Percentiles rank a stretch among this genome's conserved stretches.
phyloP scores from a whole-genome alignment of 2,797 vertebrate genomes.

The Antrozous pallidus region DNA sequence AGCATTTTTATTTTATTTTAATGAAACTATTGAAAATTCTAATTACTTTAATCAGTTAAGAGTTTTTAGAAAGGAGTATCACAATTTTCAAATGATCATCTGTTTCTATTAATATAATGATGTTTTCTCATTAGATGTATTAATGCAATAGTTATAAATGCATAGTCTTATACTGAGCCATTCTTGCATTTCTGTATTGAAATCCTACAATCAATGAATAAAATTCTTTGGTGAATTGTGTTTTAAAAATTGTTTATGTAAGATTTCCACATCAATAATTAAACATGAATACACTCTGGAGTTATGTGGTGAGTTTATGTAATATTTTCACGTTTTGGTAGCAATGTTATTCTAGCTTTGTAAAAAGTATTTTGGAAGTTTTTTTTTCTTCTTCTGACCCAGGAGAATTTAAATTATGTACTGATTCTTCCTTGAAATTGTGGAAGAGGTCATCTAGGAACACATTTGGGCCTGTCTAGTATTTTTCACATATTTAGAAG shows the following conservation, averaged over 20 bases:
- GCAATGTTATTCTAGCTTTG: neutral
- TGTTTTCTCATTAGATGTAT: neutral
- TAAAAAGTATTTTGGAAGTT: neutral
- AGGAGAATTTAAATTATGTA: constrained; percentile 36
- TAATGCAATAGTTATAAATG: neutral
- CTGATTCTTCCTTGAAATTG: neutral
- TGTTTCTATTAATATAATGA: neutral
- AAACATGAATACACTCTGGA: neutral
- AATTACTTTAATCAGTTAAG: neutral
- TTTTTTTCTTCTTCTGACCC: neutral
- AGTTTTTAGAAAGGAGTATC: neutral
- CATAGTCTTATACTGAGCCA: neutral
- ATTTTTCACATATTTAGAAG: constrained; percentile 31
- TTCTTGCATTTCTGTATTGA: constrained; percentile 12
- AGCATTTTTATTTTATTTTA: neutral
- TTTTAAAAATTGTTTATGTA: neutral
- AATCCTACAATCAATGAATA: neutral
- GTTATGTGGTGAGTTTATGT: neutral
- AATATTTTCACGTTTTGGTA: neutral
- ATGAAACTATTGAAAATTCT: neutral
- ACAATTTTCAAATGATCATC: neutral
- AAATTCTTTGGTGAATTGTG: neutral
- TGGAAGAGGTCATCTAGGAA: constrained; percentile 46
- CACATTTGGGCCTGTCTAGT: neutral
- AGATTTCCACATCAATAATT: neutral